Base-by-base conservation (phyloP, 2,797 vertebrate genomes). In the Galaxias olidus region DNA sequence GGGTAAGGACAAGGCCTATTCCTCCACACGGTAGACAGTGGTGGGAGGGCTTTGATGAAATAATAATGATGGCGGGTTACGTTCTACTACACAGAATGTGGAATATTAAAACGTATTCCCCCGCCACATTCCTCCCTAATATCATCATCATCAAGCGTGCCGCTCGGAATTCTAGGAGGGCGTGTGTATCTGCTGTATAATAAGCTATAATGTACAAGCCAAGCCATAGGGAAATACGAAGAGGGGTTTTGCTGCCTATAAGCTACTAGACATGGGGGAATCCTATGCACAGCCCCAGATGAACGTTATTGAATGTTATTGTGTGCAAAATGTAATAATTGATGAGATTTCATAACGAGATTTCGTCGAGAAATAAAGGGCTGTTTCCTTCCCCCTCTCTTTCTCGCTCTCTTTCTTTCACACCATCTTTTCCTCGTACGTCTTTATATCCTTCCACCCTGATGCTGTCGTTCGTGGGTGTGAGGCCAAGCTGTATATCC, bases 11-110 rank as follows among this genome's bases (percentile, higher is more conserved):
- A 77, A 61, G 43, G 74, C 40, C 84, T 86, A 77, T 84, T 86
- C 82, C 75, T 83, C 56, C 80, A 84, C 74, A 75, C 75, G 74
- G 77, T 54, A 78, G 84, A 79, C 76, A 72, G 82, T 74, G 73
- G 87, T 75, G 80, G 83, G 79, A 83, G 78, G 73, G 75, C 79
- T 83, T 78, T 81, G 86, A 87, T 86, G 86, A 86, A 87, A 87
- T 80, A n/a, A n/a, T n/a, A 84, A 87, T 88, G 86, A 86, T 50
- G 72, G 30, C 80, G 75, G 76, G 76, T 87, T 84, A 82, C 78
- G 75, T 86, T 85, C 78, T 81, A 84, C 85, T 83, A 86, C 72
- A 70, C 52, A 59, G 76, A 81, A 84, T 79, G 71, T 72, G 72
- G 78, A 64, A 68, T 75, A 82, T 20, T 66, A 66, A 77, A 61